A percentile compares a stretch with the other conserved stretches of the same genome.
phyloP scores from a whole-genome alignment of 1,140 invertebrate species.

The Drosophila pallidifrons region DNA sequence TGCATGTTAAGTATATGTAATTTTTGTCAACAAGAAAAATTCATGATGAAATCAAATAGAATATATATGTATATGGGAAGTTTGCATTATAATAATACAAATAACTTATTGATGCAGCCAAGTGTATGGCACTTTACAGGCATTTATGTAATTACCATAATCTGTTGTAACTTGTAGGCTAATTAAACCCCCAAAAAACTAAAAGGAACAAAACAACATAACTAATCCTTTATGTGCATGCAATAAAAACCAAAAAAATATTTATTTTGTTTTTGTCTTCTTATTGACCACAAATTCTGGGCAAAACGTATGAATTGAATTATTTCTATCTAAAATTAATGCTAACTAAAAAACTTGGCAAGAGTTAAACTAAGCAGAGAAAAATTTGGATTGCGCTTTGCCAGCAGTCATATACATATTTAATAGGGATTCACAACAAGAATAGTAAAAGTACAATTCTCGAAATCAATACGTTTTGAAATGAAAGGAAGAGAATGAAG shows the following conservation, averaged over 20 bases:
- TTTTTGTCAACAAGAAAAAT: slow-evolving; percentile 54
- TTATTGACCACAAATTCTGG: not conserved
- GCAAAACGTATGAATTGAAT: no score
- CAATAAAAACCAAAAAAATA: slow-evolving; percentile 63
- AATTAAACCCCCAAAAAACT: slow-evolving; percentile 44
- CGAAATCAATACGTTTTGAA: no score
- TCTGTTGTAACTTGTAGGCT: slow-evolving; percentile 80
- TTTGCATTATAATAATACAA: slow-evolving; percentile 42
- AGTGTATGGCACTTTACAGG: slow-evolving; percentile 51
- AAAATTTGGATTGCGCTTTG: no score
- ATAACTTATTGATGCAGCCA: slow-evolving; percentile 43
- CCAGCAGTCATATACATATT: no score
- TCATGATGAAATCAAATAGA: slow-evolving; percentile 37
- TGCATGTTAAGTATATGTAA: slow-evolving; percentile 63
- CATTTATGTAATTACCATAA: slow-evolving; percentile 65
- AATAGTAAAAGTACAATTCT: no score
- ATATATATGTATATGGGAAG: slow-evolving; percentile 44
- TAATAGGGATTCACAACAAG: no score
- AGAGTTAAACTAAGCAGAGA: no score
- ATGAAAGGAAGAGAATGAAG: no score
- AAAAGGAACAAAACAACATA: slow-evolving; percentile 47
- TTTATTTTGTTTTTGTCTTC: not conserved
- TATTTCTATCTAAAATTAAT: no score
- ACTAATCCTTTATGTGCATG: slow-evolving; percentile 79
- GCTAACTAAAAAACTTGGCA: no score